These are phyloP conservation scores for Drosophila ficusphila DNA, from an alignment of 1,140 invertebrate genomes.

Conservation along the genomic window DNA sequence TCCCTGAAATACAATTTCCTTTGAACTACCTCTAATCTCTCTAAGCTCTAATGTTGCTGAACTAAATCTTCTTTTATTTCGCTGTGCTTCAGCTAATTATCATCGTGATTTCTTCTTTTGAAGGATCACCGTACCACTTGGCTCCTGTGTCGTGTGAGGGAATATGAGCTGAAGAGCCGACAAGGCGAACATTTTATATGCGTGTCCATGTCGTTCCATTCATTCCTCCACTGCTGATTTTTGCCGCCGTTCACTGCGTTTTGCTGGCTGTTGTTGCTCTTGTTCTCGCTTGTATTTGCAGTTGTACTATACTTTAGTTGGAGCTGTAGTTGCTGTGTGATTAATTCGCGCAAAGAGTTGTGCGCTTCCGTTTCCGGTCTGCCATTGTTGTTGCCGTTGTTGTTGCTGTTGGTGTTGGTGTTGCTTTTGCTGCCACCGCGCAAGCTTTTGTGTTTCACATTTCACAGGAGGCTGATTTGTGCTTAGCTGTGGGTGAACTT, in stretches of 20 bases:
- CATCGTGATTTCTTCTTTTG: background rate
- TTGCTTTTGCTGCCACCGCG: slow-evolving; percentile 19
- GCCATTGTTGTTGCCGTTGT: slow-evolving; percentile 55
- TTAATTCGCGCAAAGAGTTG: slow-evolving; percentile 82
- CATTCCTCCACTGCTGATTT: slow-evolving; percentile 45
- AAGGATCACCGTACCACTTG: slow-evolving; percentile 10
- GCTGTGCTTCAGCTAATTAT: background rate
- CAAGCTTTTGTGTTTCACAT: slow-evolving; percentile 75
- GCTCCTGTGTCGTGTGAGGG: slow-evolving; percentile 9
- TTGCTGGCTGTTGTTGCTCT: slow-evolving; percentile 21
- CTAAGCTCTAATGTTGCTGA: too few species aligned
- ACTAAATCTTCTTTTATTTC: too few species aligned
- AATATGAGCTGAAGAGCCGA: slow-evolving; percentile 37
- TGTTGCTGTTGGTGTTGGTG: slow-evolving; percentile 42
- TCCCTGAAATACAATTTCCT: too few species aligned
- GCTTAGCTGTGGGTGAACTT: slow-evolving; percentile 35
- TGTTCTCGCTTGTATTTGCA: slow-evolving; percentile 26
- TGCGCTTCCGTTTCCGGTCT: slow-evolving; percentile 79
- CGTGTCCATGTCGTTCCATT: slow-evolving; percentile 55
- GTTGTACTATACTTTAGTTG: slow-evolving; percentile 13
- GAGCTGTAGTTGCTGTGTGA: slow-evolving; percentile 71
- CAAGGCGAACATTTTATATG: slow-evolving; percentile 47
- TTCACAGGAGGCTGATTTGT: slow-evolving; percentile 75
- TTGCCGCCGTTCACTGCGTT: slow-evolving; percentile 30
- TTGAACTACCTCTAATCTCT: too few species aligned